These are phyloP conservation scores for Heliconius hewitsoni DNA, from an alignment of 1,140 invertebrate genomes.

Conservation along the genomic window DNA sequence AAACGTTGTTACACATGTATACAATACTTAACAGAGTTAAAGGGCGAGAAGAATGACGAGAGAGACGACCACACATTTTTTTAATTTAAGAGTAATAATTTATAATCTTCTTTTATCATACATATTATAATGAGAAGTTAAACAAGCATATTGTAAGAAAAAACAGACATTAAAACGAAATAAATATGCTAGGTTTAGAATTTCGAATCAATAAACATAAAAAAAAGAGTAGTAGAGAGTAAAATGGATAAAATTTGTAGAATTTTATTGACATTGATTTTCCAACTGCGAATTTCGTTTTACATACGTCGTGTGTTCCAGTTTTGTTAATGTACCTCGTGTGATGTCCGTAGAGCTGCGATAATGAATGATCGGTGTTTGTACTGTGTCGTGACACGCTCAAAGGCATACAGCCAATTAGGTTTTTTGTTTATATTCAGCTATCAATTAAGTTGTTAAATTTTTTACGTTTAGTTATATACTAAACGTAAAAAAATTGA, in stretches of 20 bases:
- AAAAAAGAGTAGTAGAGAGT: neutral
- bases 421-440: conserved; percentile 24
- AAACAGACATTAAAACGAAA: too few relatives aligned
- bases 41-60: too few relatives aligned
- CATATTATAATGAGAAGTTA: too few relatives aligned
- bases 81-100: too few relatives aligned
- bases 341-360: conserved; percentile 16
- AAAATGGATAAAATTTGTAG: neutral
- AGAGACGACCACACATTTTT: too few relatives aligned
- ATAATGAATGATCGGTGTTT: conserved; percentile 42
- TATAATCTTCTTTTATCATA: too few relatives aligned
- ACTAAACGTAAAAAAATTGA: too few relatives aligned
- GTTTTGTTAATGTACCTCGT: conserved; percentile 20
- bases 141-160: too few relatives aligned
- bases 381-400: conserved; percentile 19
- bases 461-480: too few relatives aligned
- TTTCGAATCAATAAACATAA: neutral
- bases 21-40: too few relatives aligned
- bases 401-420: conserved; percentile 30
- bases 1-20: too few relatives aligned
- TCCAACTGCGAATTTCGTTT: conserved; percentile 7
- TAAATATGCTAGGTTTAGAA: neutral
- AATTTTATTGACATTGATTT: neutral
- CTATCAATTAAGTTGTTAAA: conserved; percentile 4
- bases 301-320: neutral